Evolutionary conservation across 2,888 invertebrate species (phyloP).

Genomic region (Drosophila prolongata): DNA sequence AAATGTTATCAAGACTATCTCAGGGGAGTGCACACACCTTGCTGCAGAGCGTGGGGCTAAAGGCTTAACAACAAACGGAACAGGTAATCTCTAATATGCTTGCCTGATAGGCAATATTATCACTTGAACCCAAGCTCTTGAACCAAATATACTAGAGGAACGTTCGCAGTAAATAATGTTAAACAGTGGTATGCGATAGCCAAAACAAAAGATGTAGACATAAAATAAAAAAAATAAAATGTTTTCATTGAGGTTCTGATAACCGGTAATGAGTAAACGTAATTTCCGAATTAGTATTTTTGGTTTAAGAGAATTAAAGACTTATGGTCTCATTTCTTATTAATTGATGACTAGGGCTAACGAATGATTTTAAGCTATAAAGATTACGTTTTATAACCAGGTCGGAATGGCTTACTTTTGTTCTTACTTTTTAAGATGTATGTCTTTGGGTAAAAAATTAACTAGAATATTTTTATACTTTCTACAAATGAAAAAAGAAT

Average conservation of each 20-base stretch:
- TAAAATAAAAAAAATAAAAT: conserved; percentile 4
- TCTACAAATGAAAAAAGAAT: not conserved
- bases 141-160: conserved; percentile 23
- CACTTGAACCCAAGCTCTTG: conserved; percentile 37
- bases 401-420: no score
- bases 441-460: not conserved
- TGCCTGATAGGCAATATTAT: conserved; percentile 31
- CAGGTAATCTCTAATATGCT: conserved; percentile 28
- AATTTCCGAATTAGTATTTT: conserved; percentile 19
- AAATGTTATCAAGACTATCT: conserved; percentile 27
- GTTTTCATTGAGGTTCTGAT: conserved; percentile 3
- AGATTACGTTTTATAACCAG: no score
- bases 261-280: conserved; percentile 11
- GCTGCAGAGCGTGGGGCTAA: conserved; percentile 21
- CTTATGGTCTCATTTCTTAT: not conserved
- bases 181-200: conserved; percentile 5
- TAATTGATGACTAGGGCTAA: not conserved
- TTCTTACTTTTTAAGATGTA: no score
- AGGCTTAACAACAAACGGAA: conserved; percentile 25
- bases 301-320: not conserved
- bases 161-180: conserved; percentile 14
- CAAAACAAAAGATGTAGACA: conserved; percentile 10
- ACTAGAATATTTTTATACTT: not conserved
- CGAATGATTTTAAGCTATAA: not conserved
- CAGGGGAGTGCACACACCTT: conserved; percentile 25